phyloP scores from a whole-genome alignment of 2,797 vertebrate genomes.

The Urosaurus nigricauda region DNA sequence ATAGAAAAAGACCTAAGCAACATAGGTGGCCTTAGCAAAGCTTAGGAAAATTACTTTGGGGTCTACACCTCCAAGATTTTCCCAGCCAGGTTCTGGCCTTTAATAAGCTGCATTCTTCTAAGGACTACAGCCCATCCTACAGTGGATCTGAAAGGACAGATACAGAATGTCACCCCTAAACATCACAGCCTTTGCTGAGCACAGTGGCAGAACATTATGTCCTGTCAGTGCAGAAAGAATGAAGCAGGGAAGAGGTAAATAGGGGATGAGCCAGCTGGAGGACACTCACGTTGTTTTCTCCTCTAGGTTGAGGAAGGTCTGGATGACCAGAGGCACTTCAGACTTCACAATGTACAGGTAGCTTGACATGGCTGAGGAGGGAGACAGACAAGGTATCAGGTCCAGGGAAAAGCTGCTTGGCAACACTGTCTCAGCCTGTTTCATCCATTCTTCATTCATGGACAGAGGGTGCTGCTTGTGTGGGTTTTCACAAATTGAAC shows the following conservation, averaged over 20 bases:
- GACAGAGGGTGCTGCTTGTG: neutral
- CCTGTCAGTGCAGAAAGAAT: neutral
- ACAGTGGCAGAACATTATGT: neutral
- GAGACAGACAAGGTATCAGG: neutral
- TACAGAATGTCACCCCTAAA: neutral
- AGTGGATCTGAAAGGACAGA: neutral
- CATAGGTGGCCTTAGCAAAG: neutral
- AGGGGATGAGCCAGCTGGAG: neutral
- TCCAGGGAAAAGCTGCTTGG: neutral
- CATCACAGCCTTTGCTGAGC: neutral
- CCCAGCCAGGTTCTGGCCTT: no score
- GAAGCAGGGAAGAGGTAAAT: no score
- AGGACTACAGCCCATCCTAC: neutral
- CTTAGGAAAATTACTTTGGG: neutral
- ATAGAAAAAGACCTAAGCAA: neutral
- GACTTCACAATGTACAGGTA: constrained; percentile 98
- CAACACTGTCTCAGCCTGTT: neutral
- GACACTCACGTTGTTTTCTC: constrained; percentile 87
- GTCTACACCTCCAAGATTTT: no score
- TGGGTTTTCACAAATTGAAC: neutral
- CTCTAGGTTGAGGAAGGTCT: constrained; percentile 91
- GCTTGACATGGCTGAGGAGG: constrained; percentile 92
- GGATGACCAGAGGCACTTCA: constrained; percentile 96
- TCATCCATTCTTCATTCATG: neutral
- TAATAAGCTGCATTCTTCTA: no score